Conservation (phyloP, 1,140 invertebrate genomes). For the Drosophila ogumai region DNA sequence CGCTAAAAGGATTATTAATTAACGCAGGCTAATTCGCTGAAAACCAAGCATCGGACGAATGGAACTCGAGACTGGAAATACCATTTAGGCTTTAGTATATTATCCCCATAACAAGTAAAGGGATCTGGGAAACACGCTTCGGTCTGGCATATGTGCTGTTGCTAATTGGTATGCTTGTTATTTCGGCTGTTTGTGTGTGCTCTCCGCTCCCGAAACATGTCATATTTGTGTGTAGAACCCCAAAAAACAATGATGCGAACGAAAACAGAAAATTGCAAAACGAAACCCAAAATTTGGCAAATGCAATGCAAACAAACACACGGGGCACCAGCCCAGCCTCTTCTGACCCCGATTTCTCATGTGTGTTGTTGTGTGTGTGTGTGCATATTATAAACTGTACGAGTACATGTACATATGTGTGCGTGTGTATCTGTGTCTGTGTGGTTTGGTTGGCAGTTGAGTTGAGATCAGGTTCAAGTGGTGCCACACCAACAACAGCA, state of each 20-base stretch:
- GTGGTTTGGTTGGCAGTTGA: conserved; percentile 36
- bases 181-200: conserved; percentile 22
- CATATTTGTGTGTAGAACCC: conserved; percentile 29
- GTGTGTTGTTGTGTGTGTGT: neutral
- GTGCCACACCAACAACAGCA: conserved; percentile 38
- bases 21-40: neutral
- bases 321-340: neutral
- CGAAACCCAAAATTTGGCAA: conserved; percentile 41
- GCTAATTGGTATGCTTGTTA: conserved; percentile 55
- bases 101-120: neutral
- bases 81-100: neutral
- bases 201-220: conserved; percentile 32
- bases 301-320: conserved; percentile 41
- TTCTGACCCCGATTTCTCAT: conserved; percentile 23
- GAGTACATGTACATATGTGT: neutral
- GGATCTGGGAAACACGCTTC: neutral
- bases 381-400: conserved; percentile 9
- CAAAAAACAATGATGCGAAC: conserved; percentile 25
- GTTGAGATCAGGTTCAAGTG: conserved; percentile 51
- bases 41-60: no score
- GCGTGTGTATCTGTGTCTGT: neutral
- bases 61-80: neutral
- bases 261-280: conserved; percentile 43
- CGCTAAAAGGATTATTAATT: neutral
- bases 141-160: conserved; percentile 15